Evolutionary conservation across 2,797 vertebrate genomes (phyloP).

Genomic region (Linurgus olivaceus): DNA sequence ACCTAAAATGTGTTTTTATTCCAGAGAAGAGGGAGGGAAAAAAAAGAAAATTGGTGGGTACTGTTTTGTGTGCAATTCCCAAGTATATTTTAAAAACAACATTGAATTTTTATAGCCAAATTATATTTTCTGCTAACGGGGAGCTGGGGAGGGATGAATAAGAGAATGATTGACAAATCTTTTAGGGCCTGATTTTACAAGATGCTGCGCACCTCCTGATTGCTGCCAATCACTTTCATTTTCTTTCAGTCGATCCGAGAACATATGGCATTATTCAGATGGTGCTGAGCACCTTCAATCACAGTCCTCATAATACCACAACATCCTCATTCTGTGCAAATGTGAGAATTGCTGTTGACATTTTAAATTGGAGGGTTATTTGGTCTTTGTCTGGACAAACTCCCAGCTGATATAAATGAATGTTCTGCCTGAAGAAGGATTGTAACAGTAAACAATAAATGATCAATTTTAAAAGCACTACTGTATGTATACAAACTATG

Average conservation of each 20-base stretch:
- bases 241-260: constrained; percentile 44
- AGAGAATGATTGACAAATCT: constrained; percentile 66
- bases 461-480: neutral
- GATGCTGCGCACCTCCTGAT: constrained; percentile 64
- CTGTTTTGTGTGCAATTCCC: constrained; percentile 61
- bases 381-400: constrained; percentile 50
- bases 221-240: constrained; percentile 64
- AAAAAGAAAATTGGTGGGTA: constrained; percentile 5
- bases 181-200: constrained; percentile 65
- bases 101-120: constrained; percentile 60
- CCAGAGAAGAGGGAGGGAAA: neutral
- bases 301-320: constrained; percentile 54
- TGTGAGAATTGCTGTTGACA: constrained; percentile 52
- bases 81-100: constrained; percentile 58
- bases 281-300: constrained; percentile 66
- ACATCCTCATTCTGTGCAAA: constrained; percentile 46
- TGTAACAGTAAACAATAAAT: constrained; percentile 21
- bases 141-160: constrained; percentile 40
- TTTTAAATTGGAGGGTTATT: constrained; percentile 58
- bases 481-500: neutral
- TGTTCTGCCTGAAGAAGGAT: neutral
- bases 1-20: constrained; percentile 3
- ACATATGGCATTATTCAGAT: constrained; percentile 70
- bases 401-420: constrained; percentile 5
- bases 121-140: constrained; percentile 53